Percentiles rank a stretch among this genome's conserved stretches.
These are phyloP conservation scores for Scaptomyza caliginosa DNA, from an alignment of 2,888 invertebrate species.

Conservation along the genomic window DNA sequence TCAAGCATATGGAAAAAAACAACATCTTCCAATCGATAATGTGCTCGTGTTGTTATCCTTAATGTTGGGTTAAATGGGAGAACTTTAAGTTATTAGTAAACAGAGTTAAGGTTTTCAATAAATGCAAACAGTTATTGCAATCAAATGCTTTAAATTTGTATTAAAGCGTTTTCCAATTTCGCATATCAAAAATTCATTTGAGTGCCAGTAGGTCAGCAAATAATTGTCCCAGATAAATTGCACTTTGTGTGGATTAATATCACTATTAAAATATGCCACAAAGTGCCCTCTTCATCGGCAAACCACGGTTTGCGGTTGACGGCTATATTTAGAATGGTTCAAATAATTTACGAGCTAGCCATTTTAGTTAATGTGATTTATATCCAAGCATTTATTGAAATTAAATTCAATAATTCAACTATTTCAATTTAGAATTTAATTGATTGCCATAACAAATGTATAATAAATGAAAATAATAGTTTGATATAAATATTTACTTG, in stretches of 20 bases:
- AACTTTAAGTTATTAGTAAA: background rate
- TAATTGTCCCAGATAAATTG: slow-evolving; percentile 17
- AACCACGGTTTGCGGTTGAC: background rate
- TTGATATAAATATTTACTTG: background rate
- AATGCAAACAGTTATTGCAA: background rate
- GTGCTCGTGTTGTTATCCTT: background rate
- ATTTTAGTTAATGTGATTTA: background rate
- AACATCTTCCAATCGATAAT: background rate
- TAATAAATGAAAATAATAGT: background rate
- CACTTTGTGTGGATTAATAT: slow-evolving; percentile 12
- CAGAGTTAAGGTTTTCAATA: too few species aligned
- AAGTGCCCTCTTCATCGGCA: background rate
- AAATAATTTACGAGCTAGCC: background rate
- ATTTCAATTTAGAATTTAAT: background rate
- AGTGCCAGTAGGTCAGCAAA: background rate
- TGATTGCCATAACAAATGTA: too few species aligned
- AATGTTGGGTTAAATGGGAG: too few species aligned
- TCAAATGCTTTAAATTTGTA: slow-evolving; percentile 1
- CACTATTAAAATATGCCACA: slow-evolving; percentile 20
- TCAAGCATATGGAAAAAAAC: background rate
- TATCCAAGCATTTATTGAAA: background rate
- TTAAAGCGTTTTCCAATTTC: background rate
- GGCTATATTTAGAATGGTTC: background rate
- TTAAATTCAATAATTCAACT: background rate
- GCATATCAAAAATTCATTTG: background rate